Evolutionary conservation across 2,888 invertebrate species (phyloP).

Genomic region (Tupiocoris notatus): DNA sequence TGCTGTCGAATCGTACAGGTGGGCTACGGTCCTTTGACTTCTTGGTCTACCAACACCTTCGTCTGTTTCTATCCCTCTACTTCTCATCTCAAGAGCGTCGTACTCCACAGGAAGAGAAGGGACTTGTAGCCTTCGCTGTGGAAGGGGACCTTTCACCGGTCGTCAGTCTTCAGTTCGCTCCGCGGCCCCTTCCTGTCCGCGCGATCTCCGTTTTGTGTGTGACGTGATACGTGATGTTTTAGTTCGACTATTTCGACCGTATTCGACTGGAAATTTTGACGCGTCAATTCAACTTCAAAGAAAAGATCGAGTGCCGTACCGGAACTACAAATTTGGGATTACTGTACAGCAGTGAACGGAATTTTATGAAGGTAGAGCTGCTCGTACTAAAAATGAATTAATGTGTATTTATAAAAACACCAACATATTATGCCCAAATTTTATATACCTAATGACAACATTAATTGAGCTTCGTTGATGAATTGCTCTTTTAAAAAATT

Average conservation of each 20-base stretch:
- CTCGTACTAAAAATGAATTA: neutral
- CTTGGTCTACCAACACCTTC: neutral
- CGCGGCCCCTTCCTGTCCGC: slow-evolving; percentile 20
- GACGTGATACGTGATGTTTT: slow-evolving; percentile 15
- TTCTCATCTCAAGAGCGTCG: neutral
- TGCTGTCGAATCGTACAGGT: too few species aligned
- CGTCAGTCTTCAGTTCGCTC: slow-evolving; percentile 13
- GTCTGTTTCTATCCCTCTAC: neutral
- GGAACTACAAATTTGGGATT: slow-evolving; percentile 12
- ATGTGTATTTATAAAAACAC: too few species aligned
- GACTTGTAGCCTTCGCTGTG: neutral
- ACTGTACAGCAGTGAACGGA: neutral
- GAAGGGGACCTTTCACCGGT: neutral
- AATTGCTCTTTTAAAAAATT: too few species aligned
- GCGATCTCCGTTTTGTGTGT: neutral
- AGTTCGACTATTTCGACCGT: slow-evolving; percentile 1
- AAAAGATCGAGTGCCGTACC: neutral
- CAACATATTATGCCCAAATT: too few species aligned
- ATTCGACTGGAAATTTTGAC: neutral
- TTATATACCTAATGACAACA: too few species aligned
- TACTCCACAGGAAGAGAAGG: neutral
- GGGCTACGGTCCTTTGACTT: neutral
- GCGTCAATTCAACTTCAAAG: neutral
- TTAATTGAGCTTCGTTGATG: too few species aligned
- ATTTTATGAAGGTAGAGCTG: slow-evolving; percentile 15